A percentile compares a stretch with the other conserved stretches of the same genome.
Conservation (phyloP, 2,888 invertebrate genomes). For the Baccha elongata region DNA sequence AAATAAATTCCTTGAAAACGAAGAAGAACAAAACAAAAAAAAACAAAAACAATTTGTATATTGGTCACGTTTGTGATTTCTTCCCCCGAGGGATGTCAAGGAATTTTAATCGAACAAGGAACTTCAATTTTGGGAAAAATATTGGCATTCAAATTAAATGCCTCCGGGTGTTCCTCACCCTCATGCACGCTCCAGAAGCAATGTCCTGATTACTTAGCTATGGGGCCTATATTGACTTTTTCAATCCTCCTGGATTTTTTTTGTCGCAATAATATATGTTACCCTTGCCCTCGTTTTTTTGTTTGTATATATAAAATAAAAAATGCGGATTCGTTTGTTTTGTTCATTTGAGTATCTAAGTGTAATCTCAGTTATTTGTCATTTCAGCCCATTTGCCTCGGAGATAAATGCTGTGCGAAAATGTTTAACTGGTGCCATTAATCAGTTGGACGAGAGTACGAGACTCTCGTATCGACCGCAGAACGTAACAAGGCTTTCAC, state of each 20-base stretch:
- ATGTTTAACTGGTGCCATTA: constrained; percentile 61
- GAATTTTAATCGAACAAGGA: constrained; percentile 72
- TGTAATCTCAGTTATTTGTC: constrained; percentile 67
- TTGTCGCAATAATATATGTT: neutral
- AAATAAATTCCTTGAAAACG: constrained; percentile 29
- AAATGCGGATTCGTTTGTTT: constrained; percentile 58
- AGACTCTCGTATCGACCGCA: constrained; percentile 34
- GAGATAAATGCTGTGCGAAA: constrained; percentile 71
- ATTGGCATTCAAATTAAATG: constrained; percentile 70
- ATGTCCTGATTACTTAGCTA: constrained; percentile 15
- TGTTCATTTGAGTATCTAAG: constrained; percentile 51
- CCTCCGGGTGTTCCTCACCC: neutral
- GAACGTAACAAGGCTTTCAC: constrained; percentile 36
- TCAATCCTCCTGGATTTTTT: neutral
- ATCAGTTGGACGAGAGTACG: constrained; percentile 36
- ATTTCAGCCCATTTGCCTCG: constrained; percentile 61
- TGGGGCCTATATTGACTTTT: constrained; percentile 1
- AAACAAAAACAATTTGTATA: constrained; percentile 64
- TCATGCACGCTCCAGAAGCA: neutral
- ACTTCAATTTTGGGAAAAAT: constrained; percentile 64
- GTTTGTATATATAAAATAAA: neutral
- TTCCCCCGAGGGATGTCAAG: constrained; percentile 26
- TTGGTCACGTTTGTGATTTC: constrained; percentile 64
- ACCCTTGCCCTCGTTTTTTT: neutral
- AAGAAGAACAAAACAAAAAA: constrained; percentile 1